These are phyloP conservation scores for Euura saliciscinereae DNA, from an alignment of 1,140 invertebrate genomes.

Conservation along the genomic window DNA sequence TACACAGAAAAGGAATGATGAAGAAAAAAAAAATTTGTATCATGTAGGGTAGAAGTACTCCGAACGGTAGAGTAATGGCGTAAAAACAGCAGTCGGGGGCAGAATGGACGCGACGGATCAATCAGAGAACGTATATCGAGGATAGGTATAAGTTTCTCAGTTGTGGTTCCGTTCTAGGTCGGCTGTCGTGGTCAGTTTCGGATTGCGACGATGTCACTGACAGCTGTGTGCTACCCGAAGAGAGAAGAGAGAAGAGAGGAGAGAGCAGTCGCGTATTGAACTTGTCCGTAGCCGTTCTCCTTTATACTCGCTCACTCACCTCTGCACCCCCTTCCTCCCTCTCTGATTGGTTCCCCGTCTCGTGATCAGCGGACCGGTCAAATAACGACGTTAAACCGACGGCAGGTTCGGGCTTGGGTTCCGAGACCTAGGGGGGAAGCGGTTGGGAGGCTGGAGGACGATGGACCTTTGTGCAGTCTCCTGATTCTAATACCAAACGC, in stretches of 20 bases:
- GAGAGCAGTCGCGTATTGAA: conserved; percentile 49
- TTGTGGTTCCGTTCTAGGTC: conserved; percentile 48
- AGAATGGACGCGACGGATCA: conserved; percentile 58
- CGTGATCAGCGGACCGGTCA: conserved; percentile 2
- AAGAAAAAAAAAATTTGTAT: not conserved
- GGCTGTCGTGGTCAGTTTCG: conserved; percentile 59
- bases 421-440: not conserved
- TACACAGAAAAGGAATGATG: too few species aligned
- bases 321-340: conserved; percentile 13
- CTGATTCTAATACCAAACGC: conserved; percentile 3
- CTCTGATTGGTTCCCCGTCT: conserved; percentile 10
- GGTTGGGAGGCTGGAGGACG: not conserved
- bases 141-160: conserved; percentile 55
- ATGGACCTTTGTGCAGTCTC: not conserved
- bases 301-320: conserved; percentile 55
- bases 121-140: conserved; percentile 45
- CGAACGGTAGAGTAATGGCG: conserved; percentile 33
- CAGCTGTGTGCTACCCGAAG: conserved; percentile 53
- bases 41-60: too few species aligned
- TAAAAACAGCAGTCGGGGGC: conserved; percentile 35
- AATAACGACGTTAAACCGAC: conserved; percentile 8
- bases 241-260: not conserved
- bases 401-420: not conserved
- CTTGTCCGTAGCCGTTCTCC: conserved; percentile 55
- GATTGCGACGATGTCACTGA: conserved; percentile 57